A percentile compares a stretch with the other conserved stretches of the same genome.
Evolutionary conservation across 2,113 vertebrate species (phyloP).

Genomic region (Zapornia atra): DNA sequence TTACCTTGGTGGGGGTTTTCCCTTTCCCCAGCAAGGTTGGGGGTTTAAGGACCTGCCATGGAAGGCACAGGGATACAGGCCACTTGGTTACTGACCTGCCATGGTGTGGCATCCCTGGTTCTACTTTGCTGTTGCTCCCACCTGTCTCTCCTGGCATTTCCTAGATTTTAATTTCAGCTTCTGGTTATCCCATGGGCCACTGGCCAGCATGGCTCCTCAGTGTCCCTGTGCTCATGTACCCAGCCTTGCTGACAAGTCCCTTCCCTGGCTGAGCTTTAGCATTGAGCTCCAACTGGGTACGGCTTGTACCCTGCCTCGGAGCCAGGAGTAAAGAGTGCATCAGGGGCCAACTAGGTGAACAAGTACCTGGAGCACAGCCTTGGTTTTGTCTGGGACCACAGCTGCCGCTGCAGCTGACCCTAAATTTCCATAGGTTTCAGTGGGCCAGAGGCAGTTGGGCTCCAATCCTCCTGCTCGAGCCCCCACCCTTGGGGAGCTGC

Average conservation of each 20-base stretch:
- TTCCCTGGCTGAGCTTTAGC: neutral
- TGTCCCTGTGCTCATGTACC: neutral
- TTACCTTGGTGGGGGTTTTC: neutral
- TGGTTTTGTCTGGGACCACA: neutral
- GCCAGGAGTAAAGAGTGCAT: neutral
- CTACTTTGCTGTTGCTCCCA: accelerated
- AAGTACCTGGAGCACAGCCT: neutral
- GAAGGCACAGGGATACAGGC: accelerated
- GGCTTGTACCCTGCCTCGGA: neutral
- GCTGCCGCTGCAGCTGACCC: neutral
- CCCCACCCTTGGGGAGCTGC: accelerated
- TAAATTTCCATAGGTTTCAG: neutral
- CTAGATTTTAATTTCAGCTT: neutral
- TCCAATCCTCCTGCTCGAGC: neutral
- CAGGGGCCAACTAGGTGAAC: neutral
- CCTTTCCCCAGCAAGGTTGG: neutral
- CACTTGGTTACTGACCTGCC: accelerated
- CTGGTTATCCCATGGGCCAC: accelerated
- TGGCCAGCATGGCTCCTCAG: accelerated
- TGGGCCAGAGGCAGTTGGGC: neutral
- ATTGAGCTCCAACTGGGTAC: accelerated
- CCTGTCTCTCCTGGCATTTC: neutral
- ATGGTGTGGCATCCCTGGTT: accelerated
- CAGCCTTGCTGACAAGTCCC: neutral
- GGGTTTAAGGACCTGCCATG: neutral